phyloP scores from a whole-genome alignment of 2,888 invertebrate species.

The Aelia acuminata region DNA sequence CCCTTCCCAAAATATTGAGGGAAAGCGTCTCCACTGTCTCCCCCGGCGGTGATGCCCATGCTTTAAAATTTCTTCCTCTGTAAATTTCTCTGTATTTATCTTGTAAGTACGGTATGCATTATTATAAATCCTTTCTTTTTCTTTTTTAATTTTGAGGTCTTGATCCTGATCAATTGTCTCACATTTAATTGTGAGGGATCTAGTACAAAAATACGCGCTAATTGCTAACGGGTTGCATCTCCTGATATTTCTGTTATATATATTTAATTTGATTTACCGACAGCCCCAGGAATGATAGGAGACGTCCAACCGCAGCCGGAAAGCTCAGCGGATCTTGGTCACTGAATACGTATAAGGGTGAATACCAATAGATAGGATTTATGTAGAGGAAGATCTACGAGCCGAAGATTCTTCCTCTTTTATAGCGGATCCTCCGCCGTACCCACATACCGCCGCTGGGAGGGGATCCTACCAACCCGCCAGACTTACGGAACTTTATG shows the following conservation, averaged over 20 bases:
- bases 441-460: neutral
- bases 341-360: slow-evolving; percentile 45
- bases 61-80: too few relatives aligned
- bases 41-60: too few relatives aligned
- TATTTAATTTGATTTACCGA: neutral
- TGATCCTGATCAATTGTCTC: too few relatives aligned
- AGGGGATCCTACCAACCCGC: neutral
- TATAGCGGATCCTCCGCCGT: slow-evolving; percentile 30
- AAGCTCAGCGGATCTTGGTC: neutral
- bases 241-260: neutral
- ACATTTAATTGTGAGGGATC: too few relatives aligned
- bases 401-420: slow-evolving; percentile 45
- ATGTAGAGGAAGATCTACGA: slow-evolving; percentile 55
- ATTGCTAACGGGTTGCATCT: neutral
- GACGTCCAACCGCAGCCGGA: neutral
- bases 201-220: neutral
- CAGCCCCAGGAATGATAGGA: neutral
- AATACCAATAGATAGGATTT: slow-evolving; percentile 59
- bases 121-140: too few relatives aligned
- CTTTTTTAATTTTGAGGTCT: too few relatives aligned
- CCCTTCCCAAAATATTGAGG: too few relatives aligned
- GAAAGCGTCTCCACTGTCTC: too few relatives aligned
- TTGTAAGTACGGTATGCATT: too few relatives aligned
- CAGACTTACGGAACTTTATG: slow-evolving; percentile 60
- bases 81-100: too few relatives aligned